phyloP scores from a whole-genome alignment of 2,888 invertebrate genomes.

The Drosophila anomalata region DNA sequence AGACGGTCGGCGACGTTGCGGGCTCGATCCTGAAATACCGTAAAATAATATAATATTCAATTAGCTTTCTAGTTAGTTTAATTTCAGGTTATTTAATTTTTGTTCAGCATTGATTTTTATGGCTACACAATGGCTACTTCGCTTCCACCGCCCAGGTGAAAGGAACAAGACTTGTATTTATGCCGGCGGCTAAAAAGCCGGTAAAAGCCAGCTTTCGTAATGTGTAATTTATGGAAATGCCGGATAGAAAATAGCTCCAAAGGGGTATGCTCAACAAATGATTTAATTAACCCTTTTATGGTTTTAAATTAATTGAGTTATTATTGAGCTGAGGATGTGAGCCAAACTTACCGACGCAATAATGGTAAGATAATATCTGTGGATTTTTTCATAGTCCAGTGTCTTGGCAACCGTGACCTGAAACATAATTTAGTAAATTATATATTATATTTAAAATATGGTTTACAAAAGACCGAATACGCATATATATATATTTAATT shows the following conservation, averaged over 20 bases:
- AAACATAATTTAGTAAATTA: slow-evolving; percentile 1
- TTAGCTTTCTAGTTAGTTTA: not conserved
- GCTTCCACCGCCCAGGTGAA: slow-evolving; percentile 15
- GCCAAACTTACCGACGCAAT: slow-evolving; percentile 91
- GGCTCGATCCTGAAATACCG: slow-evolving; percentile 90
- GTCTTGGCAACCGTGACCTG: slow-evolving; percentile 92
- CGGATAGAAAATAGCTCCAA: not conserved
- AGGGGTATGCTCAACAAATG: not conserved
- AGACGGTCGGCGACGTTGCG: slow-evolving; percentile 90
- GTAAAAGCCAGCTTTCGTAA: slow-evolving; percentile 14
- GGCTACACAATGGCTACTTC: not conserved
- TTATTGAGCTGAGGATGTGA: not conserved
- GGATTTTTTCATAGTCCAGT: slow-evolving; percentile 94
- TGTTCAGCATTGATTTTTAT: slow-evolving; percentile 1
- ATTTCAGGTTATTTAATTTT: not conserved
- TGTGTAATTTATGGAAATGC: slow-evolving; percentile 6
- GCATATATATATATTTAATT: not conserved
- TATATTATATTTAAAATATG: not conserved
- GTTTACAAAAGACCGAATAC: too few relatives aligned
- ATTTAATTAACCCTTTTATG: slow-evolving; percentile 15
- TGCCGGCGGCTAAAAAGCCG: slow-evolving; percentile 12
- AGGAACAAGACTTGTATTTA: slow-evolving; percentile 8
- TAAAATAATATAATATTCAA: not conserved
- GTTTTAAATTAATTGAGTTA: slow-evolving; percentile 5
- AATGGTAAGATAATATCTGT: slow-evolving; percentile 94